Base-by-base conservation (phyloP, 2,113 vertebrate species). In the Acrocephalus kingi region DNA sequence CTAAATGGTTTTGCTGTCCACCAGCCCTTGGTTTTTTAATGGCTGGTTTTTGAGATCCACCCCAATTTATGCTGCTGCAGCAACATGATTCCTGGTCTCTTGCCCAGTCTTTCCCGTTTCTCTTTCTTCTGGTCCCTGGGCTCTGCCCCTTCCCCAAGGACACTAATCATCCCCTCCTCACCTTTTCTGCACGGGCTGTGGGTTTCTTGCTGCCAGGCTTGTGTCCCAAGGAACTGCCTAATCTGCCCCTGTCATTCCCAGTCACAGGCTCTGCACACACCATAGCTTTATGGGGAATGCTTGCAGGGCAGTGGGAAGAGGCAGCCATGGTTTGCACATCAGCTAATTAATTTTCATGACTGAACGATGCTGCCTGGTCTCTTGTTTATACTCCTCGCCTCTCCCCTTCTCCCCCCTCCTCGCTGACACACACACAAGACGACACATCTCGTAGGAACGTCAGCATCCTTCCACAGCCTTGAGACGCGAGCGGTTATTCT, bases 321-420 rank as follows among this genome's bases (percentile, higher is more conserved):
- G 89, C 90, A 91, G 90, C 92, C 62, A 55, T 89, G 95, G 81
- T 94, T 95, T 96, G 87, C 91, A 96, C 80, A 83, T 95, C 94
- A 94, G 88, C 92, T 93, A 92, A 96, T 97, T 96, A 95, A 97
- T 97, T 96, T 96, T 95, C 94, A 94, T 96, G 96, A 95, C 93
- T 94, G 94, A 95, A 95, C 5, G 80, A 84, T 59, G 90, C 90
- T 95, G 95, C 94, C 81, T 96, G 82, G 84, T 96, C 91, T 95
- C 93, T 93, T 94, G 90, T 96, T 96, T 94, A 92, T 92, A 88
- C 72, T 93, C 94, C 82, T 91, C 1, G 35, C 87, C 15, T 66
- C 86, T 92, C 84, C 80, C 90, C 67, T 94, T 87, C 94, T 89
- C 87, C 83, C 83, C 59, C 89, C 75, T 81, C 87, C 68, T 82